Conservation (phyloP, 2,797 vertebrate genomes). For the Arrhamphus sclerolepis region DNA sequence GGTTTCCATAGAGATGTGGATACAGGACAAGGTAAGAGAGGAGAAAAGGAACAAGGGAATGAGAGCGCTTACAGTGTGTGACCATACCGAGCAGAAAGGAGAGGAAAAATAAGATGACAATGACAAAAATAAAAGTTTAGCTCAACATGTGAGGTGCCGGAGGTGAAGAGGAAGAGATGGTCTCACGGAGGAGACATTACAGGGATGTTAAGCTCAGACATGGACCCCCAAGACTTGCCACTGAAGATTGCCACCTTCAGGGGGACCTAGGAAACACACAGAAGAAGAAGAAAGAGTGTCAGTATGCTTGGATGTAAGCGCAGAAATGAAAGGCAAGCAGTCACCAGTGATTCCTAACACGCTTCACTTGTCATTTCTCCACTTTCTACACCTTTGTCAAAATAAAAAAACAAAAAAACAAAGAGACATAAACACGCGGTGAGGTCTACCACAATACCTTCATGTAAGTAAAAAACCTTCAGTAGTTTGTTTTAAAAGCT, state of each 20-base stretch:
- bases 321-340: conserved; percentile 4
- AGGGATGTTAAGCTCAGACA: conserved; percentile 81
- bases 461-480: neutral
- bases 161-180: neutral
- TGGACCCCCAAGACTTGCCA: conserved; percentile 90
- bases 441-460: too few relatives aligned
- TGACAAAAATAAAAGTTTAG: conserved; percentile 2
- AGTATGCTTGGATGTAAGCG: neutral
- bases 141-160: neutral
- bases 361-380: neutral
- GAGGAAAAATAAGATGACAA: neutral
- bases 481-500: neutral
- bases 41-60: conserved; percentile 21
- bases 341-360: conserved; percentile 15
- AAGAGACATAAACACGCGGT: too few relatives aligned
- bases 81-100: neutral
- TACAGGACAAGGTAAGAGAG: conserved; percentile 63
- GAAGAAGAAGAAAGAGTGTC: conserved; percentile 13
- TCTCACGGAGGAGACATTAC: conserved; percentile 39
- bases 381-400: neutral
- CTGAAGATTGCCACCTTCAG: conserved; percentile 89
- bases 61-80: conserved; percentile 5
- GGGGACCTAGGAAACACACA: conserved; percentile 84
- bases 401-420: too few relatives aligned
- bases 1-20: conserved; percentile 84